Evolutionary conservation across 2,888 invertebrate genomes (phyloP), one percentile per base, ranked within the genome.

Genomic region (Ctena decussata): DNA sequence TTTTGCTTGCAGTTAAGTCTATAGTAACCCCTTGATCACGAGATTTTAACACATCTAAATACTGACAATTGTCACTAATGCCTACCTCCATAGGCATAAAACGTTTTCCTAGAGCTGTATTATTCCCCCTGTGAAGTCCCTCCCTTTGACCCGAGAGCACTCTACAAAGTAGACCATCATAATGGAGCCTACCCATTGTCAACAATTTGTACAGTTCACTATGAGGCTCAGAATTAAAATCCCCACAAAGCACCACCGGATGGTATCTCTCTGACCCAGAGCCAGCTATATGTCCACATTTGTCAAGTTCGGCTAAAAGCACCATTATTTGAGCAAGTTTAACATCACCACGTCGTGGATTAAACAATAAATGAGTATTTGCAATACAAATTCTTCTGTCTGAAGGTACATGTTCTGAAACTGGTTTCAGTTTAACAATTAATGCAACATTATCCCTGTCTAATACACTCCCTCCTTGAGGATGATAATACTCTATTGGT

Each of bases 301-400:
- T 96, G 90, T 98, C 98, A 5, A 99, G 96, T 96, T 98, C 98
- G 0, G 98, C 97, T 18, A 99, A 96, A 12, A 99, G 96, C 46
- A 98, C 95, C 93, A 98, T 97, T 53, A 98, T 96, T 96, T 99
- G 99, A 0, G 98, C 98, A 41, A 99, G 96, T 90, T 99, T 97
- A 0, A 99, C 97, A 95, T 99, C 99, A 30, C 98, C 97, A 53
- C 99, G 96, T 90, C 96, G 97, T 0, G 98, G 98, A 96, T 99
- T 99, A 96, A 98, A 99, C 15, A 99, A 96, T 70, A 99, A 96
- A 96, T 99, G 99, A 0, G 99, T 99, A 18, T 98, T 99, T 3
- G 98, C 98, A 0, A 99, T 97, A 75, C 98, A 97, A 57, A 99
- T 69, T 69, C 79, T 35, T 87, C 74, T 71, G 75, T 46, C 97